Percentiles rank a stretch among this genome's conserved stretches.
Evolutionary conservation across 2,113 vertebrate genomes (phyloP).

Genomic region (Hemicordylus capensis): DNA sequence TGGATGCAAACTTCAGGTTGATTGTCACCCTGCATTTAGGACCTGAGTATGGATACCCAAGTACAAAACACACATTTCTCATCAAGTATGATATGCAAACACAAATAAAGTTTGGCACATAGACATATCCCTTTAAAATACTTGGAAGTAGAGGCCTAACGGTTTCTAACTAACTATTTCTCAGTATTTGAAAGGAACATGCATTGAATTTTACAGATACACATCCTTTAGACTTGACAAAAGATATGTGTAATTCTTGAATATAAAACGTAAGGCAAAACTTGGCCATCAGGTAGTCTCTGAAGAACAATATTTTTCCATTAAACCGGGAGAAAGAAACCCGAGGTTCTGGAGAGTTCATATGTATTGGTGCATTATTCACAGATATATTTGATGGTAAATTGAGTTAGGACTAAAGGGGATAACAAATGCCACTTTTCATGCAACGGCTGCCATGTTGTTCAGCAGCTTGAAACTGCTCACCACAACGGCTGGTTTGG

Average conservation of each 20-base stretch:
- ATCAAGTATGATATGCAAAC: background rate
- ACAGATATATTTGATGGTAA: background rate
- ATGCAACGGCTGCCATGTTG: background rate
- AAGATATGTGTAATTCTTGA: background rate
- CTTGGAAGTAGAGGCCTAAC: background rate
- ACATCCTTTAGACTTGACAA: background rate
- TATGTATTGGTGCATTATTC: background rate
- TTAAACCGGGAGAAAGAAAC: background rate
- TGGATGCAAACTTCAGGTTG: background rate
- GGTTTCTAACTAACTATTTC: background rate
- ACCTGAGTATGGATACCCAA: background rate
- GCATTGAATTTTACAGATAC: background rate
- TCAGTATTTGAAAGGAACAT: background rate
- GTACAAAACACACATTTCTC: background rate
- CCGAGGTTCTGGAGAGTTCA: background rate
- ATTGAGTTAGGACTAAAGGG: background rate
- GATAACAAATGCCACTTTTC: background rate
- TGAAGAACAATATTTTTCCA: background rate
- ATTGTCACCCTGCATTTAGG: background rate
- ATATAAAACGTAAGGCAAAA: background rate
- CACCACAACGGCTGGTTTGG: background rate
- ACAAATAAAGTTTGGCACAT: background rate
- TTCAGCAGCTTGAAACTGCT: background rate
- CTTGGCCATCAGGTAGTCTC: background rate
- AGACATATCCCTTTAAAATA: background rate